phyloP scores from a whole-genome alignment of 2,797 vertebrate genomes.

The Anguilla megastoma region DNA sequence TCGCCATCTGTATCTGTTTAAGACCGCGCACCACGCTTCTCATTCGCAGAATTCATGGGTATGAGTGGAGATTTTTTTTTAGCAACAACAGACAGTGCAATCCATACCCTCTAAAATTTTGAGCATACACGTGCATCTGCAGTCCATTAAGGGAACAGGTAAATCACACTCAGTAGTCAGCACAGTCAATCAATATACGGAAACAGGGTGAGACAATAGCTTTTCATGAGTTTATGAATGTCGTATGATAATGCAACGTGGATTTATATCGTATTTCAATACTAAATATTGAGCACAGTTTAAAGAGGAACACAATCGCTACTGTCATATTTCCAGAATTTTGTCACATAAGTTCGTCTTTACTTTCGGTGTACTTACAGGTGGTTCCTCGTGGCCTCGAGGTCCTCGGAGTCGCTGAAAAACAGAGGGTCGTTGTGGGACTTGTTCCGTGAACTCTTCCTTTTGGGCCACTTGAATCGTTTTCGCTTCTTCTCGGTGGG shows the following conservation, averaged over 20 bases:
- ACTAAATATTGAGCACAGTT: background rate
- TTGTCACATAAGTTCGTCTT: background rate
- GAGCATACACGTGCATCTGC: background rate
- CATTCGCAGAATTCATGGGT: background rate
- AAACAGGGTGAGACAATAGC: background rate
- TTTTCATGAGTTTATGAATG: background rate
- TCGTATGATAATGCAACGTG: background rate
- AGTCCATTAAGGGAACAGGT: background rate
- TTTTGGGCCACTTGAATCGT: constrained; percentile 20
- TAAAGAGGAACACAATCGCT: background rate
- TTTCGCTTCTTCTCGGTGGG: background rate
- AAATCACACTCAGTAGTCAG: background rate
- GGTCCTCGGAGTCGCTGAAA: background rate
- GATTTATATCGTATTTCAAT: background rate
- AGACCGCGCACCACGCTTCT: background rate
- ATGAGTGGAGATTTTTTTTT: background rate
- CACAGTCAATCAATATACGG: background rate
- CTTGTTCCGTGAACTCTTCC: background rate
- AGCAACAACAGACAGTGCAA: background rate
- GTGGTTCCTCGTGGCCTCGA: background rate
- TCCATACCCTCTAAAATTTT: background rate
- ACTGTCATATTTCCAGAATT: background rate
- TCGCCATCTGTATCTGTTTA: background rate
- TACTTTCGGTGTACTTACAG: background rate
- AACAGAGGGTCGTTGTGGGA: constrained; percentile 3